Evolutionary conservation across 1,140 invertebrate genomes (phyloP).

Genomic region (Meloidogyne hapla): DNA sequence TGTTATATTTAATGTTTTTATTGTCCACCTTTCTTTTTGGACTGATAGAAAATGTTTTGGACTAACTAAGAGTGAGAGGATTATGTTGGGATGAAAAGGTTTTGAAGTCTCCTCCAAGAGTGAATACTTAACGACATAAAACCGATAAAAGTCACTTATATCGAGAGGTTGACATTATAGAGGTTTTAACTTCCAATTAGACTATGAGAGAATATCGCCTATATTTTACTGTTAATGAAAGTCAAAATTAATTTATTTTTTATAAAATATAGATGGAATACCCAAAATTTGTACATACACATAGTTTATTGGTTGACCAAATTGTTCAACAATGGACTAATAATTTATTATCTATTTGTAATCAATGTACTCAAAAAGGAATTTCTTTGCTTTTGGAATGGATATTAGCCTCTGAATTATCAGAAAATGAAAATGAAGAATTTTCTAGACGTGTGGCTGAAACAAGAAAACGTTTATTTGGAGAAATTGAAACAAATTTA

Average conservation of each 20-base stretch:
- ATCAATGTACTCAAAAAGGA: conserved; percentile 34
- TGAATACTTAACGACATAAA: too few species aligned
- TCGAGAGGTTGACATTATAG: too few species aligned
- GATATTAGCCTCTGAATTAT: conserved; percentile 21
- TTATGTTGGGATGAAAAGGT: too few species aligned
- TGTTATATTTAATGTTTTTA: neutral
- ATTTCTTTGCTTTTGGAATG: conserved; percentile 33
- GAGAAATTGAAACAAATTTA: conserved; percentile 10
- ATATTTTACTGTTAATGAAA: too few species aligned
- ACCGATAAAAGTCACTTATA: too few species aligned
- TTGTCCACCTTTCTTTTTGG: too few species aligned
- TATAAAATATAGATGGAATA: conserved; percentile 29
- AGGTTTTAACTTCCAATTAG: too few species aligned
- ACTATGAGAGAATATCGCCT: too few species aligned
- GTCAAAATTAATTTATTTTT: conserved; percentile 11
- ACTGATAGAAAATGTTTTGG: too few species aligned
- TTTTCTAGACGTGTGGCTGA: neutral
- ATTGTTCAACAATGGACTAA: conserved; percentile 30
- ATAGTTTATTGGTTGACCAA: conserved; percentile 30
- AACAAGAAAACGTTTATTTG: conserved; percentile 13
- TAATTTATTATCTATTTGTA: conserved; percentile 33
- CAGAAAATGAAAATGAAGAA: conserved; percentile 8
- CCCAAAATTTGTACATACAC: conserved; percentile 36
- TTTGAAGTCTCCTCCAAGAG: too few species aligned
- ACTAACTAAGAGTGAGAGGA: too few species aligned